Evolutionary conservation across 1,140 invertebrate genomes (phyloP).

Genomic region (Anoplophora glabripennis): DNA sequence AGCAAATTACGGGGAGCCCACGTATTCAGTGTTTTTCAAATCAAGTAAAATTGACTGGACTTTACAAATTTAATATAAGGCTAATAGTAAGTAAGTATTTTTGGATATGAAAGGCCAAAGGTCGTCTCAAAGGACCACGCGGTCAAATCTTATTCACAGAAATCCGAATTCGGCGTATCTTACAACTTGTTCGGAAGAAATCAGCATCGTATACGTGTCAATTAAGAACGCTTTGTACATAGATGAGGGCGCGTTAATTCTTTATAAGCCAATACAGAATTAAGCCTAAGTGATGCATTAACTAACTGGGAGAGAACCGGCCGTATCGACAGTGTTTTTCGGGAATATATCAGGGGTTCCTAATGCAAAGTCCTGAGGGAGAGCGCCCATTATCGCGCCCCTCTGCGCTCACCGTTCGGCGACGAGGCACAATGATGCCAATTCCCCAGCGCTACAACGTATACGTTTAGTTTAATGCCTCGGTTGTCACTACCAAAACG

Average conservation of each 20-base stretch:
- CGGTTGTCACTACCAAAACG: slow-evolving; percentile 36
- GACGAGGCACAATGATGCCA: slow-evolving; percentile 40
- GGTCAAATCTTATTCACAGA: no score
- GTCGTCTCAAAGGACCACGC: no score
- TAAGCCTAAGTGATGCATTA: slow-evolving; percentile 34
- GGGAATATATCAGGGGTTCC: slow-evolving; percentile 21
- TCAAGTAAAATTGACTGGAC: no score
- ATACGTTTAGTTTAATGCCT: slow-evolving; percentile 45
- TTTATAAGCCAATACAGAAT: slow-evolving; percentile 34
- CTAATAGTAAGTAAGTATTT: no score
- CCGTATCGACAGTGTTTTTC: slow-evolving; percentile 30
- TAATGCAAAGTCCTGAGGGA: slow-evolving; percentile 41
- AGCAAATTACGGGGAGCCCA: no score
- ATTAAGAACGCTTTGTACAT: not conserved
- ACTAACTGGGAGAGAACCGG: slow-evolving; percentile 20
- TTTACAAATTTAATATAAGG: no score
- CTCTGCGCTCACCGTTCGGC: slow-evolving; percentile 34
- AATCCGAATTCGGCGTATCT: no score
- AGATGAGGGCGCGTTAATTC: slow-evolving; percentile 27
- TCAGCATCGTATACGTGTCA: not conserved
- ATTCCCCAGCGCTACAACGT: slow-evolving; percentile 43
- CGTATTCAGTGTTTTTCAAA: no score
- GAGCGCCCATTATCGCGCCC: slow-evolving; percentile 45
- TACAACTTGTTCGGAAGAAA: no score
- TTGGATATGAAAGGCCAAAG: no score